A percentile compares a stretch with the other conserved stretches of the same genome.
These are phyloP conservation scores for Drosophila kanekoi DNA, from an alignment of 2,888 invertebrate species.

Conservation along the genomic window DNA sequence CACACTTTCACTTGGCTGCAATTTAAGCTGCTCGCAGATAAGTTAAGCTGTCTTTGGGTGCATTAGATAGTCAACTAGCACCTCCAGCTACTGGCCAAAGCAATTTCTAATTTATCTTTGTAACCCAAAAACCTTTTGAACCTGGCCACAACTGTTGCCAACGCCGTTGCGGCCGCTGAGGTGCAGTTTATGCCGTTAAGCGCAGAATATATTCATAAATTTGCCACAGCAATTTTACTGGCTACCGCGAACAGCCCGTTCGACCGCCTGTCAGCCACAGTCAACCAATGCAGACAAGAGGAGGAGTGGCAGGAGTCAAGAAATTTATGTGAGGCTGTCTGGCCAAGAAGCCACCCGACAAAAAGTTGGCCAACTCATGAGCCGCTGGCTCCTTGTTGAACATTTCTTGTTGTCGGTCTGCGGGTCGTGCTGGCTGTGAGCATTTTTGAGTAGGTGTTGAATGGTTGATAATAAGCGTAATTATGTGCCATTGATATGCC, in stretches of 20 bases:
- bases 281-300: constrained; percentile 26
- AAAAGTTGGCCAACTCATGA: constrained; percentile 16
- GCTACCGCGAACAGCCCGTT: constrained; percentile 55
- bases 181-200: constrained; percentile 50
- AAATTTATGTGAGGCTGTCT: constrained; percentile 60
- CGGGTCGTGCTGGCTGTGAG: constrained; percentile 29
- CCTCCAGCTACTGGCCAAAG: constrained; percentile 55
- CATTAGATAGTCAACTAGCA: constrained; percentile 40
- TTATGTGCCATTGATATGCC: constrained; percentile 71
- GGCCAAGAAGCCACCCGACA: constrained; percentile 45
- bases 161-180: constrained; percentile 15
- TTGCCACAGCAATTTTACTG: constrained; percentile 58
- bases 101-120: constrained; percentile 55
- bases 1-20: constrained; percentile 39
- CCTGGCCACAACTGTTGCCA: constrained; percentile 27
- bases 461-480: constrained; percentile 80
- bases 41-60: constrained; percentile 21
- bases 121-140: constrained; percentile 72
- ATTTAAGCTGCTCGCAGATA: constrained; percentile 13
- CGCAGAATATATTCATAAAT: constrained; percentile 63
- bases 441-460: constrained; percentile 81
- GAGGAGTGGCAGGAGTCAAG: constrained; percentile 12
- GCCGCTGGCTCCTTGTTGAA: constrained; percentile 17
- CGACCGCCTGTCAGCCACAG: constrained; percentile 36
- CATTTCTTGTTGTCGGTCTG: constrained; percentile 8